Base-by-base conservation (phyloP, 2,113 vertebrate species). In the Corythornis cristatus region DNA sequence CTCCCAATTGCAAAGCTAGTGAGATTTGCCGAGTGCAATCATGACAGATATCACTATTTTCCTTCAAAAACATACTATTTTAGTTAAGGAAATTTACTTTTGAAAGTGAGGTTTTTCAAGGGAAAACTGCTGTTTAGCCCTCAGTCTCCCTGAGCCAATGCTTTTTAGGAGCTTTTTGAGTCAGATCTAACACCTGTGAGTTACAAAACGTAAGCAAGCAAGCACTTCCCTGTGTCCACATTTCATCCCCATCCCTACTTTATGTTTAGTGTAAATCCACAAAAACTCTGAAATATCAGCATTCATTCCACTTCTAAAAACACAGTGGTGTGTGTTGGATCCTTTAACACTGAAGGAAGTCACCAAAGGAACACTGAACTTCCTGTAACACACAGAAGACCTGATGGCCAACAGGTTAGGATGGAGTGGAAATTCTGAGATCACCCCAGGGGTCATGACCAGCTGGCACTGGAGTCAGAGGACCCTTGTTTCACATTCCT, bases 11-110 rank as follows among this genome's bases (percentile, higher is more conserved):
- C 70, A 87, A 90, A 82, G 26, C 81, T 73, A 62, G 53, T 17
- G 46, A 79, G 23, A 37, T 66, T 93, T 96, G 84, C 84, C 92
- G 90, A 90, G 64, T 79, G 50, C 25, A 92, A 54, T 88, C 31
- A 48, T 58, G 73, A 90, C 9, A 90, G 84, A 86, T 67, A 95
- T 65, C 18, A 54, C 50, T 79, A 12, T 82, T 72, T 94, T 87
- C 25, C 60, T 62, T 31, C 8, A 26, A 72, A 66, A 53, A 86
- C 67, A 42, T 26, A 23, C n/a, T 28, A 26, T 20, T 94, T 73
- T 62, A 2, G 0, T 70, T 89, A 82, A 93, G 77, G 66, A 88
- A 70, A 89, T 92, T 86, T 75, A 16, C 61, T 89, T 81, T 75
- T 25, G 57, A 92, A 90, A 25, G 48, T 81, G 56, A 89, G 15